Evolutionary conservation across 92 coral and sea anemone species (phyloP), one percentile per base, ranked within the genome.

Genomic region (Heliopora coerulea): DNA sequence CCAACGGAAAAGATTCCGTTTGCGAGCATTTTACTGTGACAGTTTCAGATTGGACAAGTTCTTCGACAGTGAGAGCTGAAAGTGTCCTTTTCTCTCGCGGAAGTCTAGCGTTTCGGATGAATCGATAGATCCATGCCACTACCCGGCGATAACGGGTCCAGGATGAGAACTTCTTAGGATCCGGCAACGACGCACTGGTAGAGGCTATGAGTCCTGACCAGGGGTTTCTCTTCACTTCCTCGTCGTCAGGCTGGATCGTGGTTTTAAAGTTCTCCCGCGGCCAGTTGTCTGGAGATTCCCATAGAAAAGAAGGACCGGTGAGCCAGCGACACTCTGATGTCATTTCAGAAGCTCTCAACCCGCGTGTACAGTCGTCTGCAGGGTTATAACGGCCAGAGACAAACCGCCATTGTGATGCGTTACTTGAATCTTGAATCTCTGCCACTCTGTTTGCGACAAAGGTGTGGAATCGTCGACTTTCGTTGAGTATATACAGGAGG

Each of bases 381-480:
- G 84, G 81, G 33, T 83, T 83, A 0, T 67, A 66, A 18, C 61
- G 40, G 27, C 86, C 83, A 8, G 72, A 79, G 13, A 86, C 82
- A 50, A 41, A 49, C 17, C 80, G 42, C 86, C 86, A 81, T 54
- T 86, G 81, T 15, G 48, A n/a, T 18, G 87, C 76, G 29, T 68
- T 34, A 11, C 84, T 62, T 17, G 82, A 54, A 27, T 82, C 85
- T n/a, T 83, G 85, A 35, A 86, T 86, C 73, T 86, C 82, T 6
- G 90, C 73, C 17, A 82, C 83, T 11, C 88, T 70, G 59, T 83
- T 83, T 18, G 85, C 91, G 60, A 87, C 83, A 56, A 83, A 83
- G 14, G 87, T 83, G 80, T 83, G 91, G 56, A 78, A 79, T 21
- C 83, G 87, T 12, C 79, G 78, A 49, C 90, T 88, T 60, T 80